A percentile compares a stretch with the other conserved stretches of the same genome.
Evolutionary conservation across 2,113 vertebrate genomes (phyloP).

Genomic region (Saccopteryx leptura): DNA sequence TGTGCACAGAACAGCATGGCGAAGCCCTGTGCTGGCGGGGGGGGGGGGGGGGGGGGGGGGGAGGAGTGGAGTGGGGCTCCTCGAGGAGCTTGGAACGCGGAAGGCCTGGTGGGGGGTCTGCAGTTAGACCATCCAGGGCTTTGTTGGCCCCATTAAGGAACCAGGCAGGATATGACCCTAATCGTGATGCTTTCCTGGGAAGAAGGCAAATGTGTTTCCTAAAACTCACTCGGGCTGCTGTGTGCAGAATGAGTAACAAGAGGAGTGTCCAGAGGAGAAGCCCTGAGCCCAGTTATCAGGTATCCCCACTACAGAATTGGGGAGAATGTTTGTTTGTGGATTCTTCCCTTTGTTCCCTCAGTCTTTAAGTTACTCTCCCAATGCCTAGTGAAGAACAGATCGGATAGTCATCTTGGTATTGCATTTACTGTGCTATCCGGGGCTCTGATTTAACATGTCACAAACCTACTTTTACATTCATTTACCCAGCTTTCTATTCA

Average conservation of each 20-base stretch:
- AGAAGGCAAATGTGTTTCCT: neutral
- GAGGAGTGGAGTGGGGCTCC: too few species aligned
- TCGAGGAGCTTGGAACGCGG: neutral
- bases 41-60: too few species aligned
- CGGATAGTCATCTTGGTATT: neutral
- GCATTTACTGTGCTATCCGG: neutral
- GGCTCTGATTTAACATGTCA: neutral
- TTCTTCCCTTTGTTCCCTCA: neutral
- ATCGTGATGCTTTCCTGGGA: neutral
- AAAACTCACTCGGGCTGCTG: neutral
- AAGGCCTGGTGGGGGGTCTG: neutral
- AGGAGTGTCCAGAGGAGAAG: neutral
- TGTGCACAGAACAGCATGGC: neutral
- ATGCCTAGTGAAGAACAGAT: neutral
- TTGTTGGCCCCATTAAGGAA: neutral
- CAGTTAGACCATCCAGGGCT: neutral
- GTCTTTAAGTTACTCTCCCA: constrained; percentile 8
- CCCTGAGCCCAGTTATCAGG: neutral
- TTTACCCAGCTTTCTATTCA: neutral
- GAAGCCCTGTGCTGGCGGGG: neutral
- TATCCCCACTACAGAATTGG: neutral
- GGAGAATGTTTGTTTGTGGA: neutral
- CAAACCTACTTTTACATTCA: neutral
- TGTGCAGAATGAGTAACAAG: neutral
- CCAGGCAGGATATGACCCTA: neutral